Evolutionary conservation across 2,888 invertebrate genomes (phyloP).

Genomic region (Masnerella sp.): DNA sequence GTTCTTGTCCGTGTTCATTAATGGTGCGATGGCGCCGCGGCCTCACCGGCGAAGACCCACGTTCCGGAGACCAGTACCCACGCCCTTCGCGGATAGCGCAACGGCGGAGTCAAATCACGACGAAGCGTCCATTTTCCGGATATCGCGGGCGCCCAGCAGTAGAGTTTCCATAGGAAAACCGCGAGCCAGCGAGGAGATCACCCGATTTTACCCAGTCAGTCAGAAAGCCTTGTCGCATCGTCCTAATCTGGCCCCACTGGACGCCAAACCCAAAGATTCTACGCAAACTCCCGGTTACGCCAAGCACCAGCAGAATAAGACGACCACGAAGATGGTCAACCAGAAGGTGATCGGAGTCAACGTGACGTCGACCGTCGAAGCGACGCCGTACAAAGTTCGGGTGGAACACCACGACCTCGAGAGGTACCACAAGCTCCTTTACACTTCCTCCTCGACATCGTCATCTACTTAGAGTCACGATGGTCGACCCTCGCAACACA

Average conservation of each 20-base stretch:
- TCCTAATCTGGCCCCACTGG: constrained; percentile 68
- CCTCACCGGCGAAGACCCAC: constrained; percentile 68
- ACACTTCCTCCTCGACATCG: constrained; percentile 56
- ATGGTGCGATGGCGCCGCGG: constrained; percentile 75
- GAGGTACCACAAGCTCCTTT: constrained; percentile 39
- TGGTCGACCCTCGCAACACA: not conserved
- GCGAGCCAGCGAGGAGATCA: constrained; percentile 53
- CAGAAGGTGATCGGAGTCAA: constrained; percentile 79
- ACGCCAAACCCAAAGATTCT: constrained; percentile 61
- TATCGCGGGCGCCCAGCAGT: constrained; percentile 73
- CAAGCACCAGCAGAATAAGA: constrained; percentile 22
- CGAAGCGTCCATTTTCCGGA: constrained; percentile 75
- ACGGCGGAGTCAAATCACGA: constrained; percentile 73
- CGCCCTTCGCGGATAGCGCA: constrained; percentile 68
- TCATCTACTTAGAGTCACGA: no score
- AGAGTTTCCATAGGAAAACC: constrained; percentile 40
- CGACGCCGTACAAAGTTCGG: constrained; percentile 79
- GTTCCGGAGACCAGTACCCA: constrained; percentile 53
- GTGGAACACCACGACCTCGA: constrained; percentile 72
- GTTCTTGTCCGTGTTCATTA: constrained; percentile 78
- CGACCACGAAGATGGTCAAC: constrained; percentile 44
- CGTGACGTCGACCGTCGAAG: constrained; percentile 81
- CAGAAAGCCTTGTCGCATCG: constrained; percentile 69
- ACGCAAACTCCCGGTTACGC: constrained; percentile 5
- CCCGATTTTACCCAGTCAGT: constrained; percentile 71